Conservation (phyloP, 2,113 vertebrate genomes). For the Mesembrinibis cayennensis region DNA sequence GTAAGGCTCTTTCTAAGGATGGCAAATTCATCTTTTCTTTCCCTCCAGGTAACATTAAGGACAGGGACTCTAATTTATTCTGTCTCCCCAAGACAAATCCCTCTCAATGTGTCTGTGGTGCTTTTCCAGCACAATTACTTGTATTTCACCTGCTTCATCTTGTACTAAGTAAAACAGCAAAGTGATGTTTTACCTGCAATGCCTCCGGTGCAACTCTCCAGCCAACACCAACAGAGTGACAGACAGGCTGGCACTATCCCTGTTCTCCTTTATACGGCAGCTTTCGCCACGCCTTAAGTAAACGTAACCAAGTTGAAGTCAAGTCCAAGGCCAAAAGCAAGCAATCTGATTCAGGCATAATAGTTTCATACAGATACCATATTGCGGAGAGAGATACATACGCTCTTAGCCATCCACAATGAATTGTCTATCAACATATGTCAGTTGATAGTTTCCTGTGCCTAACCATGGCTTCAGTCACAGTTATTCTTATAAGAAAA, state of each 20-base stretch:
- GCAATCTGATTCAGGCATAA: not conserved
- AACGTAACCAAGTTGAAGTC: not conserved
- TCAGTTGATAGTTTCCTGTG: not conserved
- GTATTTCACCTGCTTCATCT: not conserved
- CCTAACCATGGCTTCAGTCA: not conserved
- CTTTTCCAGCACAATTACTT: not conserved
- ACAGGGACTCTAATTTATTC: not conserved
- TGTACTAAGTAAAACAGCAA: slow-evolving; percentile 1
- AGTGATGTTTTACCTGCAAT: not conserved
- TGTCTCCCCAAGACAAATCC: not conserved
- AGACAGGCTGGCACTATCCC: not conserved
- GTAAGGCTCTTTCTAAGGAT: not conserved
- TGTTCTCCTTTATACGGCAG: not conserved
- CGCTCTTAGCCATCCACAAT: not conserved
- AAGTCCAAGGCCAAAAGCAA: not conserved
- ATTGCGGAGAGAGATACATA: fast-evolving
- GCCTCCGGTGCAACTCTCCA: not conserved
- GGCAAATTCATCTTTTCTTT: not conserved
- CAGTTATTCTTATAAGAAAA: not conserved
- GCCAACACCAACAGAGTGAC: not conserved
- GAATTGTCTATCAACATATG: fast-evolving
- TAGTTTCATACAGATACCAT: not conserved
- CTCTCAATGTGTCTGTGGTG: not conserved
- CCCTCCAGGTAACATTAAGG: not conserved
- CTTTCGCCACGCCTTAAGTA: slow-evolving; percentile 42